phyloP scores from a whole-genome alignment of 2,797 vertebrate genomes.

The Emydoidea blandingii region DNA sequence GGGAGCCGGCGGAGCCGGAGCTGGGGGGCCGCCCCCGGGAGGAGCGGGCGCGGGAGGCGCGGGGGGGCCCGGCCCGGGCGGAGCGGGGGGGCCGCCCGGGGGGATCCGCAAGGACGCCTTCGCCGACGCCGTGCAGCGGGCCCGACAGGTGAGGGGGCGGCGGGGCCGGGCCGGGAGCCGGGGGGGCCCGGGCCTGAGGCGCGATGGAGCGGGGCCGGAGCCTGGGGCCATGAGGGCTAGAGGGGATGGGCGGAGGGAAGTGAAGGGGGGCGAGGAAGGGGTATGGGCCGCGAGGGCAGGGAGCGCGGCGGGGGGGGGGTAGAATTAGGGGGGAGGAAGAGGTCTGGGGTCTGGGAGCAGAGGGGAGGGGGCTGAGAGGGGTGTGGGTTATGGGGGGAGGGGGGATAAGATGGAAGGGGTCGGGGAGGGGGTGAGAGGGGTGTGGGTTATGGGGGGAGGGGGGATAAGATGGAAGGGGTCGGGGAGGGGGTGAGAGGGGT shows the following conservation, averaged over 20 bases:
- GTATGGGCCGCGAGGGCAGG: not conserved
- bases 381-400: too few relatives aligned
- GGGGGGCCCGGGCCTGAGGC: conserved; percentile 47
- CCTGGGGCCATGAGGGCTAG: not conserved
- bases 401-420: too few relatives aligned
- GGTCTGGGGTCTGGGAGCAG: too few relatives aligned
- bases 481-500: too few relatives aligned
- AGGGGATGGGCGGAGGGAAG: not conserved
- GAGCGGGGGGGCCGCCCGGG: conserved; percentile 66
- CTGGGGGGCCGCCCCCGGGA: conserved; percentile 60
- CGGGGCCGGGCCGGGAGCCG: not conserved
- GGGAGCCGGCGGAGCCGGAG: conserved; percentile 66
- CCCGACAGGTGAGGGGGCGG: conserved; percentile 87
- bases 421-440: not conserved
- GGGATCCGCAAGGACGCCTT: conserved; percentile 93
- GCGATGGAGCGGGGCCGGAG: conserved; percentile 14
- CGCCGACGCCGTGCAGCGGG: conserved; percentile 93
- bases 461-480: too few relatives aligned
- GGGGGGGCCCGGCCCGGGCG: conserved; percentile 79
- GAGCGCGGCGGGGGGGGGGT: not conserved
- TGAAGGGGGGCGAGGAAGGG: not conserved
- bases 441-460: too few relatives aligned
- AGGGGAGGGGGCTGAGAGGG: too few relatives aligned
- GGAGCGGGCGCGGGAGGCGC: conserved; percentile 62
- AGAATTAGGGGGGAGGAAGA: not conserved